Evolutionary conservation across 2,888 invertebrate genomes (phyloP), one percentile per base, ranked within the genome.

Genomic region (Dicroscelio sp.): DNA sequence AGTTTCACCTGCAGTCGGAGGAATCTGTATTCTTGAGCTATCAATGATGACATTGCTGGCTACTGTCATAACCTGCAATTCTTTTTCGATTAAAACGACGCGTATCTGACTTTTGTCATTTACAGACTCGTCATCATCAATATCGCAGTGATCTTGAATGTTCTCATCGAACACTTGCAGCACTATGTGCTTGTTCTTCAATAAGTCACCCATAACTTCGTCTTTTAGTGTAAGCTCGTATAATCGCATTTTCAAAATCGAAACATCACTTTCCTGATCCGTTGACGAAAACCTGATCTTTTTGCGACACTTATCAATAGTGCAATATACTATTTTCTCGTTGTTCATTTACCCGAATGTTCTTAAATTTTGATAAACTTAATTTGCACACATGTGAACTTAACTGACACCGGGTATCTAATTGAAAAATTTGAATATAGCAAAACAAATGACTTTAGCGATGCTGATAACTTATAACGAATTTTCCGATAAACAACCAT

Each of bases 121-220:
- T 52, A 73, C 31, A 30, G 31, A 30, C 31, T 73, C 73, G 30
- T 73, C 73, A 52, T 52, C 73, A 31, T 55, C 52, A n/a, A 52
- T 52, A n/a, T 73, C 73, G 55, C 73, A 73, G 31, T 31, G 52
- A 73, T 23, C 8, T 30, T 73, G 30, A n/a, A 52, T 31, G 27
- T 48, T 30, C 30, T 73, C 31, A 31, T 73, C 73, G n/a, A 73
- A 73, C 52, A 52, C 52, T 52, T 73, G 52, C 20, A 73, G 23
- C 17, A 73, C 73, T 8, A 73, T 73, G 73, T 52, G 12, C 23
- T 73, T 73, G 31, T 73, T 73, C 52, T 73, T 17, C n/a, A 73
- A 55, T 52, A 73, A 31, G n/a, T 30, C 31, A 52, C 27, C 25
- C 48, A 73, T n/a, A 31, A 73, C 48, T 48, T 48, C 52, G 17